Base-by-base conservation (phyloP, 2,888 invertebrate genomes). In the Heliothis peltigera region DNA sequence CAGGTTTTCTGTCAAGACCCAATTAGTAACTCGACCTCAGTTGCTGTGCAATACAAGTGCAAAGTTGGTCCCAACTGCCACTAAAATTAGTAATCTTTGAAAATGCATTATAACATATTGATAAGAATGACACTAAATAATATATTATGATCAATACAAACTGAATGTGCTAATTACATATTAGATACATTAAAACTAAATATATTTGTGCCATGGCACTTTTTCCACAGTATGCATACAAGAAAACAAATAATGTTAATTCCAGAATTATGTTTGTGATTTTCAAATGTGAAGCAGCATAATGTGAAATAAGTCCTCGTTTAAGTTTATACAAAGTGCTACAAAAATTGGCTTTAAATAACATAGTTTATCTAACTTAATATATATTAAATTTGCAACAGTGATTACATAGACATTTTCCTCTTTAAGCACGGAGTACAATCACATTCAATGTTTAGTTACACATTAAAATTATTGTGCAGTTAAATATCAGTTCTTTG, bases 41-140 rank as follows among this genome's bases (percentile, higher is more conserved):
- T 75, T 82, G 72, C 46, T 32, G 58, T 82, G 65, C 64, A 68
- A 44, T 32, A 58, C 63, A 75, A 81, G 70, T 62, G 52, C 60
- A 57, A 66, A 73, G 72, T 84, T 84, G 81, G 85, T 80, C 81
- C 81, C 83, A 69, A 70, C 65, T 59, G 77, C 68, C 58, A 32
- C 63, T 60, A 70, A 58, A 61, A 77, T 68, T 64, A 75, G 62
- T 69, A 51, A 70, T 69, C 57, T 62, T 67, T 63, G 51, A 68
- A 84, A 82, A 84, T 84, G 81, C 81, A 79, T 64, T 52, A 61
- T 46, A 71, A 68, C 65, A 68, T 62, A 65, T 62, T 57, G 55
- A 47, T 68, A 77, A 55, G 35, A 74, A 77, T 53, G 42, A 74
- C 59, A 54, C 67, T 57, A 79, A 71, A 65, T 54, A 65, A 60